Conservation (phyloP, 2,888 invertebrate genomes). For the Chymomyza amoena region DNA sequence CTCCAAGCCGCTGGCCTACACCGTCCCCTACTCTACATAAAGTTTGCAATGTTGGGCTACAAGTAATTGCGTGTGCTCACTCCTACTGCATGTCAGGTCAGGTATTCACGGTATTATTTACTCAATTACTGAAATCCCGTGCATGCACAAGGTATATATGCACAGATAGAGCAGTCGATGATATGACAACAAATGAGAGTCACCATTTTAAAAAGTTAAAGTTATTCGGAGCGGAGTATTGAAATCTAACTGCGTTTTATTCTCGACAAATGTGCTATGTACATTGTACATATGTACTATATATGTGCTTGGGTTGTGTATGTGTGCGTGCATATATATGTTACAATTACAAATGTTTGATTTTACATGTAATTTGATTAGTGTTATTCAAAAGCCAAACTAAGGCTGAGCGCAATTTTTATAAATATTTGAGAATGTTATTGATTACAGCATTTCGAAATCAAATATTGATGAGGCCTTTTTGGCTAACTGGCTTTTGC, state of each 20-base stretch:
- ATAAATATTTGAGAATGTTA: constrained; percentile 28
- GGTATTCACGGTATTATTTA: constrained; percentile 46
- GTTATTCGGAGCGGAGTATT: constrained; percentile 39
- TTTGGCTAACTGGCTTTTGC: not conserved
- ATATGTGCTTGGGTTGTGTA: too few relatives aligned
- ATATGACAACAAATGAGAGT: constrained; percentile 48
- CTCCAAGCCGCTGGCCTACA: constrained; percentile 39
- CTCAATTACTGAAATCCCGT: constrained; percentile 63
- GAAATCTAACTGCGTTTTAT: constrained; percentile 2
- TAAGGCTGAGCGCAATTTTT: constrained; percentile 37
- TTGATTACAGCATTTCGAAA: constrained; percentile 62
- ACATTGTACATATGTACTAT: not conserved
- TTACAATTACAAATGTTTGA: constrained; percentile 64
- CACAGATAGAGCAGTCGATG: constrained; percentile 30
- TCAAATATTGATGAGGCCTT: constrained; percentile 58
- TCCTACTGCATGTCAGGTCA: constrained; percentile 21
- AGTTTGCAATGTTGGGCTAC: constrained; percentile 55
- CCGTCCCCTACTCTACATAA: constrained; percentile 38
- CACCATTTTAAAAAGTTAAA: constrained; percentile 46
- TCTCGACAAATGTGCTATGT: not conserved
- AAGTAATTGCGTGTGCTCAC: constrained; percentile 55
- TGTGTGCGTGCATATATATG: constrained; percentile 10
- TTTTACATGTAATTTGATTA: constrained; percentile 61
- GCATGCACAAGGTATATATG: constrained; percentile 26
- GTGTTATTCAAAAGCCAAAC: constrained; percentile 41